Base-by-base conservation (phyloP, 2,888 invertebrate genomes). In the Sphaerophoria taeniata region DNA sequence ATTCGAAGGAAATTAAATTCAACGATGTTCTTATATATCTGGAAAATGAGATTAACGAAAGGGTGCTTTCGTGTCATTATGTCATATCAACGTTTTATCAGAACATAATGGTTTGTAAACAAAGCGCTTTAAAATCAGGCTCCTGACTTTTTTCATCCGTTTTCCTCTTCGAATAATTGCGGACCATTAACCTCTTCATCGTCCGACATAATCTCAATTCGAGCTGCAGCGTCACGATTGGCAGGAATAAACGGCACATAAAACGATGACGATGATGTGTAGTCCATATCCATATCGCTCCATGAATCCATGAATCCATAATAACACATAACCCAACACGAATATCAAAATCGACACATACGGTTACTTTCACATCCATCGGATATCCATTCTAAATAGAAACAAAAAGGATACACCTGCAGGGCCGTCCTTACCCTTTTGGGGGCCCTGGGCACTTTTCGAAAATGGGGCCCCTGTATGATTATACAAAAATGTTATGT, bases 191-290 rank as follows among this genome's bases (percentile, higher is more conserved):
- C 47, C 5, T 14, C 47, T 14, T 33, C 47, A 33, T 31, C n/a
- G 34, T 9, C 45, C 31, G 9, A 2, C 6, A 34, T 47, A 47
- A 63, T 63, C 45, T 14, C 63, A 33, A 14, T 63, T 14, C 33
- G 14, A 47, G 63, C 31, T 47, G 33, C 63, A 33, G 47, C 16
- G 33, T 47, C 63, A 63, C 47, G 63, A 47, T 63, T 63, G 6
- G 3, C 39, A 34, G 14, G 49, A 47, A 33, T 6, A 47, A 47
- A 34, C 34, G 34, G n/a, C 61, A 61, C 7, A 43, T 43, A 65
- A 12, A 14, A 47, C 11, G n/a, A 31, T 31, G 24, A 24, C 24
- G 58, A 16, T 39, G 24, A 16, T 9, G 39, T 39, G 9, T 31
- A 11, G 58, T 9, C 14, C 11, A 36, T 11, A 12, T 58, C 9